These are phyloP conservation scores for Hestina assimilis DNA, from an alignment of 1,140 invertebrate genomes.

Conservation along the genomic window DNA sequence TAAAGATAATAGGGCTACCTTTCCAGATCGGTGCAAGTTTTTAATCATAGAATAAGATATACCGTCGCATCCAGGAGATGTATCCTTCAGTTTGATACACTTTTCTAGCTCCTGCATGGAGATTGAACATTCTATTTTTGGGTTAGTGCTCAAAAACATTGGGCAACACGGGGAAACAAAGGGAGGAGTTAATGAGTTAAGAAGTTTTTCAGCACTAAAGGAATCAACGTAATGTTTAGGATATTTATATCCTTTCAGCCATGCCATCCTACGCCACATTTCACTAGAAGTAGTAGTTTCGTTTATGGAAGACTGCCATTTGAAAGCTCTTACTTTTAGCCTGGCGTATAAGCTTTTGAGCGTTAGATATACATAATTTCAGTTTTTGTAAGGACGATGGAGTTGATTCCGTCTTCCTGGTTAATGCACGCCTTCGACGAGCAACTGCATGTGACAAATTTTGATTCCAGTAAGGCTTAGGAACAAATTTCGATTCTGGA, in stretches of 20 bases:
- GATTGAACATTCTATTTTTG: neutral
- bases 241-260: neutral
- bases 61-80: conserved; percentile 13
- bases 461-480: conserved; percentile 26
- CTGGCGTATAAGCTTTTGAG: too few species aligned
- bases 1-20: conserved; percentile 2
- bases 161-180: neutral
- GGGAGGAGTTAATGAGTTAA: neutral
- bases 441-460: conserved; percentile 13
- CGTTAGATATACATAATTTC: neutral
- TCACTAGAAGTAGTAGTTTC: too few species aligned
- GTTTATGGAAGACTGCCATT: too few species aligned
- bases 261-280: too few species aligned
- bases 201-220: neutral
- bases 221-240: neutral
- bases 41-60: conserved; percentile 24
- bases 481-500: conserved; percentile 16
- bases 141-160: conserved; percentile 1
- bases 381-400: conserved; percentile 23
- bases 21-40: conserved; percentile 9
- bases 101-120: conserved; percentile 11
- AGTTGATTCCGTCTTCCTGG: conserved; percentile 28
- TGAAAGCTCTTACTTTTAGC: too few species aligned
- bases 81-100: conserved; percentile 11
- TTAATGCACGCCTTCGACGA: conserved; percentile 11